A percentile compares a stretch with the other conserved stretches of the same genome.
phyloP scores from a whole-genome alignment of 1,140 invertebrate species.

The Trachelipus rathkii region DNA sequence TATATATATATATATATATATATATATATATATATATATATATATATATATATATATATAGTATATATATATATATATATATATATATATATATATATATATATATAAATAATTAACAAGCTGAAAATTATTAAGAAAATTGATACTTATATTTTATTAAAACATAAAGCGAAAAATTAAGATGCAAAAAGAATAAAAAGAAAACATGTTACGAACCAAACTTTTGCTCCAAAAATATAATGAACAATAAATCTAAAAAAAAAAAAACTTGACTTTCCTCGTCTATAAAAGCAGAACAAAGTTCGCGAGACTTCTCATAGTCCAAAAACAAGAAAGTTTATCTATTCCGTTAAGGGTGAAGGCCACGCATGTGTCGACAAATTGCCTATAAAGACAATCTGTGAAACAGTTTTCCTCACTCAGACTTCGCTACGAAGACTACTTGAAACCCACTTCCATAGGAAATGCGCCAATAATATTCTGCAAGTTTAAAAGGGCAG shows the following conservation, averaged over 20 bases:
- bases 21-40: conserved; percentile 5
- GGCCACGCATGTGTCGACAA: neutral
- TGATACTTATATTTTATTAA: neutral
- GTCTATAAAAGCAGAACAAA: no score
- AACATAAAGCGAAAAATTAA: neutral
- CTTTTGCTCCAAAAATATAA: no score
- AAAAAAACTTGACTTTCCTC: no score
- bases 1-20: conserved; percentile 5
- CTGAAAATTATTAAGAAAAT: neutral
- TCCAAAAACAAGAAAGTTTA: neutral
- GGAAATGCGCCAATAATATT: conserved; percentile 1
- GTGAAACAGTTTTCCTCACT: neutral
- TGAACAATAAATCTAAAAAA: no score
- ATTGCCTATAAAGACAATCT: conserved; percentile 10
- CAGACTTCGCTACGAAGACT: neutral
- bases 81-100: conserved; percentile 5
- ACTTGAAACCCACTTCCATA: neutral
- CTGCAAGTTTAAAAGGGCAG: neutral
- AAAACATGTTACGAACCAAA: no score
- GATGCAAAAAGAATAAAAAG: no score
- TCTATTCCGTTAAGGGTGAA: neutral
- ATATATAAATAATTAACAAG: neutral
- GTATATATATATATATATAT: no score
- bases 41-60: no score
- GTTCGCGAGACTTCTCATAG: neutral